Conservation (phyloP, 1,140 invertebrate genomes). For the Drosophila arawakana region DNA sequence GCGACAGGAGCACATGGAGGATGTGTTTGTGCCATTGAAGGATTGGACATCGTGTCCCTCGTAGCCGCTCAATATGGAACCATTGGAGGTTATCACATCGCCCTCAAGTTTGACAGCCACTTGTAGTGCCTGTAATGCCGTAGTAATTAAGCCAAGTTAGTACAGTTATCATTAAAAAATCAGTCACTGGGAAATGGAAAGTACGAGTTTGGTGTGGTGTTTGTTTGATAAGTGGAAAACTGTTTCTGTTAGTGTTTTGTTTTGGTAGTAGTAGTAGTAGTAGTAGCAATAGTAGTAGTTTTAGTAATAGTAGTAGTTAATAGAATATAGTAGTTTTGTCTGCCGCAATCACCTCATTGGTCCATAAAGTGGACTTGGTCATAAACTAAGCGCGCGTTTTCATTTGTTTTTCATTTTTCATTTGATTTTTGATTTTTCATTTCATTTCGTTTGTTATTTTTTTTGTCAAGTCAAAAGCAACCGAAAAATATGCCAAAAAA, state of each 20-base stretch:
- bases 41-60: constrained; percentile 86
- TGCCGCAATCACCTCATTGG: constrained; percentile 82
- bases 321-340: too few species aligned
- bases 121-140: constrained; percentile 89
- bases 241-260: too few species aligned
- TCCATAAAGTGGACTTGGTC: constrained; percentile 85
- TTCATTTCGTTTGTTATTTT: constrained; percentile 11
- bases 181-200: constrained; percentile 17
- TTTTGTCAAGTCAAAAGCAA: constrained; percentile 76
- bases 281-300: too few species aligned
- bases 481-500: constrained; percentile 75
- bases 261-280: too few species aligned
- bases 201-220: constrained; percentile 18
- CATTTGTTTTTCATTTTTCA: constrained; percentile 49
- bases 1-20: constrained; percentile 91
- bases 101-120: constrained; percentile 96
- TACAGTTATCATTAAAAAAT: too few species aligned
- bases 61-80: constrained; percentile 92
- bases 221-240: too few species aligned
- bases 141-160: neutral
- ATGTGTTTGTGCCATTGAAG: constrained; percentile 87
- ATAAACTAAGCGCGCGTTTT: constrained; percentile 83
- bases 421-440: too few species aligned
- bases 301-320: too few species aligned
- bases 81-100: constrained; percentile 96